Percentiles rank a stretch among this genome's conserved stretches.
Conservation (phyloP, 2,797 vertebrate genomes). For the Danio jaintianensis region DNA sequence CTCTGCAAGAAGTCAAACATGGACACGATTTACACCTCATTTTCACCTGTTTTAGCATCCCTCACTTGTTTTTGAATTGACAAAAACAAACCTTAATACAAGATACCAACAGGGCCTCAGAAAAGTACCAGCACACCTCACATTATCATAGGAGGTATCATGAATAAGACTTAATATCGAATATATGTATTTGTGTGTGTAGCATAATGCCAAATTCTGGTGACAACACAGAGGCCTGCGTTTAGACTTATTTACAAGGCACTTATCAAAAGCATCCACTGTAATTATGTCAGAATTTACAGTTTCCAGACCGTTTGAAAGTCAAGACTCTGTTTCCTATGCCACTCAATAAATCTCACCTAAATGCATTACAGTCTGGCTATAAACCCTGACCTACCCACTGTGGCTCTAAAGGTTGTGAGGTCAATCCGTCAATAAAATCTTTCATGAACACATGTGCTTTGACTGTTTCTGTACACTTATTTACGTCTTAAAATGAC, state of each 20-base stretch:
- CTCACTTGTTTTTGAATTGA: no score
- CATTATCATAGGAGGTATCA: not conserved
- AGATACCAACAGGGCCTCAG: no score
- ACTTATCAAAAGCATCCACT: no score
- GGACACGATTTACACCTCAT: no score
- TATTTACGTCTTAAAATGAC: not conserved
- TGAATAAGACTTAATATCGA: no score
- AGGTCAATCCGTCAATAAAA: not conserved
- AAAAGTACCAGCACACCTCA: no score
- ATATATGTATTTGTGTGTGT: not conserved
- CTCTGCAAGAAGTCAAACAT: no score
- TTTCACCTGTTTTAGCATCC: no score
- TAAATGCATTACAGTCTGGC: not conserved
- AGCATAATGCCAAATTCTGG: not conserved
- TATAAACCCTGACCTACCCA: not conserved
- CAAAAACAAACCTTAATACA: no score
- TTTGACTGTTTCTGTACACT: not conserved
- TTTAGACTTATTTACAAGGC: not conserved
- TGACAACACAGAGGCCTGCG: not conserved
- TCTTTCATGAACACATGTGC: not conserved
- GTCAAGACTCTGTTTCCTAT: not conserved
- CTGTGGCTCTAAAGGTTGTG: not conserved
- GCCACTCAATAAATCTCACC: not conserved
- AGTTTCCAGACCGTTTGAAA: constrained; percentile 2
- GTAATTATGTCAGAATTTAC: not conserved